Base-by-base conservation (phyloP, 2,888 invertebrate genomes). In the Drosophila suboccidentalis region DNA sequence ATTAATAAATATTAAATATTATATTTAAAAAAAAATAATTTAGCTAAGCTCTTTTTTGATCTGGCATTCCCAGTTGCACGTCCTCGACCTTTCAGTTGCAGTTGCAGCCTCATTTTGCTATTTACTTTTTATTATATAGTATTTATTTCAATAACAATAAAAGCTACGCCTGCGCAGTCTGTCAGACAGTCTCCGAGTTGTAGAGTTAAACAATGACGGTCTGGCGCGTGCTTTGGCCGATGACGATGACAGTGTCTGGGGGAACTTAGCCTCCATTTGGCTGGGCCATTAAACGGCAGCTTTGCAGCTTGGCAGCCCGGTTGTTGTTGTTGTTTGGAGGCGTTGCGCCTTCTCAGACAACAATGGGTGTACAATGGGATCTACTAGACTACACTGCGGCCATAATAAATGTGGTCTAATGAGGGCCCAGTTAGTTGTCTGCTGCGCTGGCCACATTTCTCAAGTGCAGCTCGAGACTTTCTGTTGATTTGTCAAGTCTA, bases 191-290 rank as follows among this genome's bases (percentile, higher is more conserved):
- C 68, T 60, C 36, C 38, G n/a, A 41, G 49, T 4, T 43, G 11
- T 2, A 49, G 49, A 59, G 54, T 47, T 46, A 43, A 71, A 79
- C 79, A 79, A 79, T 79, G 81, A 34, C 55, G 49, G 71, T 15
- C 68, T 66, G 88, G 88, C 88, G 80, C 82, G 88, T 83, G 82
- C 83, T 85, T 65, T 85, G 82, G 75, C 73, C 39, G 15, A 43
- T 11, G 44, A 76, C 69, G 73, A 58, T 76, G 76, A 63, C 82
- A 72, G 82, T 46, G 68, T 29, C 34, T 44, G 49, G 61, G 17
- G 46, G 38, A 53, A 62, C 54, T 68, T 60, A 84, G 72, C 75
- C 69, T 60, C 63, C 58, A 54, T 68, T 76, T 78, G 64, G 22
- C 22, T 53, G 10, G 58, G 47, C 60, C 60, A 74, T 75, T 67